Evolutionary conservation across 2,797 vertebrate genomes (phyloP).

Genomic region (Parauchenoglanis ngamensis): DNA sequence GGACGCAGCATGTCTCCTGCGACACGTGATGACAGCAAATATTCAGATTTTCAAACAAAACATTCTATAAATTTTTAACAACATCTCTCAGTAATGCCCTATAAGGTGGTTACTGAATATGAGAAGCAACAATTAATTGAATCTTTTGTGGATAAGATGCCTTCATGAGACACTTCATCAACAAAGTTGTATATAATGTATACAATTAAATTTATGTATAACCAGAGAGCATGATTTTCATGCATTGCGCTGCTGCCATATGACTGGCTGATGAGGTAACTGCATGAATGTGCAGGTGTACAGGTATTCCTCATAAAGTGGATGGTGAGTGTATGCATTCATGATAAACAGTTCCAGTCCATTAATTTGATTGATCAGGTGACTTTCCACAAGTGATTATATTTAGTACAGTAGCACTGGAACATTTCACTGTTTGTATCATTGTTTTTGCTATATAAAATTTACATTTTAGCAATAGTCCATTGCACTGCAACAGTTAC

Average conservation of each 20-base stretch:
- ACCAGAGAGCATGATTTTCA: neutral
- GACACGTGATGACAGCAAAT: neutral
- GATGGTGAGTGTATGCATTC: too few relatives aligned
- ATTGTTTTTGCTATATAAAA: too few relatives aligned
- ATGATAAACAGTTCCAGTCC: too few relatives aligned
- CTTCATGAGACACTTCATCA: neutral
- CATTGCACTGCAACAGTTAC: neutral
- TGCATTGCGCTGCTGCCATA: too few relatives aligned
- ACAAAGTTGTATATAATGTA: neutral
- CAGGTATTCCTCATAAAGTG: too few relatives aligned
- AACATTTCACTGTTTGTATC: neutral
- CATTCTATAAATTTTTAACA: neutral
- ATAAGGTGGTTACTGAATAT: too few relatives aligned
- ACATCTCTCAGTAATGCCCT: neutral
- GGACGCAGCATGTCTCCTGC: slow-evolving; percentile 78
- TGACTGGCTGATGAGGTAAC: too few relatives aligned
- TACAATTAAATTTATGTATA: neutral
- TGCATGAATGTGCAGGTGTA: too few relatives aligned
- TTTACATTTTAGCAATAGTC: neutral
- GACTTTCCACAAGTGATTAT: neutral
- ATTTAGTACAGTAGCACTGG: neutral
- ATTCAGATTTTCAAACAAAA: neutral
- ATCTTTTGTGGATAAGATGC: neutral
- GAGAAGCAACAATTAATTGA: neutral
- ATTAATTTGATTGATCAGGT: too few relatives aligned